Evolutionary conservation across 2,113 vertebrate species (phyloP), one percentile per base, ranked within the genome.

Genomic region (Lycocorax pyrrhopterus): DNA sequence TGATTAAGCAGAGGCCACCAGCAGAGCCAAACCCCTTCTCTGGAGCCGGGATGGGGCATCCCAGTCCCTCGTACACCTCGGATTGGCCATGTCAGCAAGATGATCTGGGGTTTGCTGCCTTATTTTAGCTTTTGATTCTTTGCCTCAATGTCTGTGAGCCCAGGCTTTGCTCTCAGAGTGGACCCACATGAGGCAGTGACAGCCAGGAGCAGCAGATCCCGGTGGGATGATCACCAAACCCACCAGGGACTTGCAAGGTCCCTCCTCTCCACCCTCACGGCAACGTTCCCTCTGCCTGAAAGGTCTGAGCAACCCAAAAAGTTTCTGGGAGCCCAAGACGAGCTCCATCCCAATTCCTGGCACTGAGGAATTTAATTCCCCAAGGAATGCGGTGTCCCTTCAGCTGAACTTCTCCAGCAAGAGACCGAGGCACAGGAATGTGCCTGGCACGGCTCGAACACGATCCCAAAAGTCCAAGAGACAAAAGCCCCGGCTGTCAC

Each of bases 111-210:
- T 56, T 67, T 84, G 87, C 37, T 71, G 23, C 39, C 26, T 63
- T 7, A 12, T 7, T 47, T 73, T 12, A 49, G 3, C 13, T 74
- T 60, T 80, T 64, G 26, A 16, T 41, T 32, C 27, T 47, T 35
- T 21, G 44, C 13, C 39, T 12, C 44, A 47, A 30, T 13, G 41
- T 44, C 62, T 56, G 66, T 14, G 56, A 83, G 64, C n/a, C 22
- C 72, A 41, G 49, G 39, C 27, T 35, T 41, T 25, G 41, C 58
- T 63, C 49, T 17, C 76, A 41, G 1, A 35, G 16, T 1, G 21
- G 53, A 68, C 12, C 18, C 55, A 16, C 33, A 0, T 1, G 37
- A 20, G 39, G 27, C 64, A 33, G 43, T 1, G 74, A 30, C 0
- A 3, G 9, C 17, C 1, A 12, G 44, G 43, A 33, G 79, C 33